phyloP scores from a whole-genome alignment of 2,797 vertebrate species.

The Thunnus albacares region DNA sequence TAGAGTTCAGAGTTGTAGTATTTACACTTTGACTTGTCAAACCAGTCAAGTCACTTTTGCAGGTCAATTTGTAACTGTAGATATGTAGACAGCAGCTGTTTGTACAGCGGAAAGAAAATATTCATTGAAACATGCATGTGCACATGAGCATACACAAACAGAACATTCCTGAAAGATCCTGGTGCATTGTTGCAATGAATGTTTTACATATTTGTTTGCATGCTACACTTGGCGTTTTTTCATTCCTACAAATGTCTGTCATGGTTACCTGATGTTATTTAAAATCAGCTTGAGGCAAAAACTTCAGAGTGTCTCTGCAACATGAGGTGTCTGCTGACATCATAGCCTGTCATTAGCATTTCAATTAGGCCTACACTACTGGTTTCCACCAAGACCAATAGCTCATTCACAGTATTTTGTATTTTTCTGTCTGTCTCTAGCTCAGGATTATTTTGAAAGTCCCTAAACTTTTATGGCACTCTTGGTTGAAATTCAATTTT shows the following conservation, averaged over 20 bases:
- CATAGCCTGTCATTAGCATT: constrained; percentile 61
- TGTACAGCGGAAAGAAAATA: constrained; percentile 48
- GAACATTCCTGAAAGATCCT: constrained; percentile 51
- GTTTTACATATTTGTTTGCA: constrained; percentile 53
- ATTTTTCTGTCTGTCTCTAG: not conserved
- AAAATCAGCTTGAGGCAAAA: not conserved
- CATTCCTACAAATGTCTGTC: not conserved
- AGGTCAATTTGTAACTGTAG: constrained; percentile 47
- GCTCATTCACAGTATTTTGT: constrained; percentile 2
- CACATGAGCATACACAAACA: not conserved
- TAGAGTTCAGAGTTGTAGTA: constrained; percentile 28
- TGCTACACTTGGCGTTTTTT: constrained; percentile 20
- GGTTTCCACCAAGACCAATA: constrained; percentile 33
- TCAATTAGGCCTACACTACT: constrained; percentile 33
- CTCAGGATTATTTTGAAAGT: constrained; percentile 2
- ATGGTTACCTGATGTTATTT: not conserved
- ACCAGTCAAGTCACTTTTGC: constrained; percentile 62
- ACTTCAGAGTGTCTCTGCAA: constrained; percentile 10
- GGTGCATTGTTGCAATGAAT: constrained; percentile 48
- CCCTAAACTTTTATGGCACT: not conserved
- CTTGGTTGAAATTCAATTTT: not conserved
- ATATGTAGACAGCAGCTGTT: constrained; percentile 42
- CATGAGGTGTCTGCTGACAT: constrained; percentile 49
- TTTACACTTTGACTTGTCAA: constrained; percentile 69
- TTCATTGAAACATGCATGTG: not conserved